These are phyloP conservation scores for Eulithis prunata DNA, from an alignment of 2,888 invertebrate genomes.

Conservation along the genomic window DNA sequence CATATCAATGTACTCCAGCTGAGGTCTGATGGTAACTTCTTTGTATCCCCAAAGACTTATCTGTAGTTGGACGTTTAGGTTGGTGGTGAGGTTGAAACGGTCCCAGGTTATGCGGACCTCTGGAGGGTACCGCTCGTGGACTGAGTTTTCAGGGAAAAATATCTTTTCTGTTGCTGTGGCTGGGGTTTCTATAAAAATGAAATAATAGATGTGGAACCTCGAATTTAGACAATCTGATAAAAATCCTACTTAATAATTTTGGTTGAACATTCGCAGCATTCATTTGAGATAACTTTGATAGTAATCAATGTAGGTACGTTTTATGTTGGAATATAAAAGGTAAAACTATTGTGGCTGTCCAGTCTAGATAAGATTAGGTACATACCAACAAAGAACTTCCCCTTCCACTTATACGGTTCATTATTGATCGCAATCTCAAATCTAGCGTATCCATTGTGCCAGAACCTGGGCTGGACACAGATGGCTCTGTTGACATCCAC, in stretches of 20 bases:
- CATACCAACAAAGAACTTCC: conserved; percentile 95
- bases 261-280: too few relatives aligned
- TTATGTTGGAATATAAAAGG: too few relatives aligned
- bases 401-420: conserved; percentile 94
- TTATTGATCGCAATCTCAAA: conserved; percentile 94
- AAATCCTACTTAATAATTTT: too few relatives aligned
- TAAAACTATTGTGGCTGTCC: too few relatives aligned
- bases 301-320: too few relatives aligned
- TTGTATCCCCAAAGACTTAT: conserved; percentile 96
- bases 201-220: conserved; percentile 51
- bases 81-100: conserved; percentile 92
- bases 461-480: conserved; percentile 94
- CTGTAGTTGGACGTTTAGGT: conserved; percentile 89
- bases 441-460: conserved; percentile 94
- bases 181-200: conserved; percentile 89
- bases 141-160: conserved; percentile 89
- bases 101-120: conserved; percentile 93
- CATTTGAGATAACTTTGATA: too few relatives aligned
- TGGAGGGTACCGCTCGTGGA: conserved; percentile 89
- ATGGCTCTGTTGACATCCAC: conserved; percentile 93
- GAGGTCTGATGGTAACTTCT: conserved; percentile 91
- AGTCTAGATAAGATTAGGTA: conserved; percentile 13
- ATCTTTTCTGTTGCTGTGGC: conserved; percentile 94
- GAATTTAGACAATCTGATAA: too few relatives aligned
- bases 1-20: conserved; percentile 91